These are phyloP conservation scores for Nomia melanderi DNA, from an alignment of 1,140 invertebrate species.

Conservation along the genomic window DNA sequence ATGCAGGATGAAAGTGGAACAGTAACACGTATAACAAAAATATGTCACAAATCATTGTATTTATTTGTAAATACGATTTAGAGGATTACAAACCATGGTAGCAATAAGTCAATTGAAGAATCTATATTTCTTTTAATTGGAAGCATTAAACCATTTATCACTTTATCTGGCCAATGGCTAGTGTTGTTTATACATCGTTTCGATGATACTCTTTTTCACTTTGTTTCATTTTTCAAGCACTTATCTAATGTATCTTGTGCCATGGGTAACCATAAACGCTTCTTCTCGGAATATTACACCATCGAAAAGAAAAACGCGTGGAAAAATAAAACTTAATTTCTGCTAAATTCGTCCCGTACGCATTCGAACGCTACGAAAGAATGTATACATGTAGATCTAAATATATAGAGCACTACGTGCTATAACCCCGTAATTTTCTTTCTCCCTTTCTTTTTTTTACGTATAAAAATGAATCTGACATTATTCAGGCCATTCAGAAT, in stretches of 20 bases:
- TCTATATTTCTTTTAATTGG: slow-evolving; percentile 62
- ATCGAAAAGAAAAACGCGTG: slow-evolving; percentile 33
- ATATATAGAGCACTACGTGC: slow-evolving; percentile 17
- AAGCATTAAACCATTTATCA: slow-evolving; percentile 65
- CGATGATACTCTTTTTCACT: slow-evolving; percentile 48
- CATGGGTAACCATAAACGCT: slow-evolving; percentile 50
- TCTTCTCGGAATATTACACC: slow-evolving; percentile 22
- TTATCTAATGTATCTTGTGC: slow-evolving; percentile 56
- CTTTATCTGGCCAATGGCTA: slow-evolving; percentile 54
- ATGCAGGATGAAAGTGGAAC: neutral
- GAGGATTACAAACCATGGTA: slow-evolving; percentile 61
- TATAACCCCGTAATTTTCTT: neutral
- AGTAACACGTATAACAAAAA: slow-evolving; percentile 1
- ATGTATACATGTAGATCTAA: slow-evolving; percentile 26
- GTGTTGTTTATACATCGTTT: slow-evolving; percentile 53
- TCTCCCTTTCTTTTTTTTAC: slow-evolving; percentile 2
- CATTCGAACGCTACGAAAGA: slow-evolving; percentile 7
- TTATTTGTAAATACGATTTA: slow-evolving; percentile 62
- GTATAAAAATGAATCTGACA: slow-evolving; percentile 22
- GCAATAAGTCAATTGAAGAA: slow-evolving; percentile 52
- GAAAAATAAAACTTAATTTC: slow-evolving; percentile 45
- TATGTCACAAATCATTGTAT: slow-evolving; percentile 61
- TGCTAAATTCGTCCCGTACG: slow-evolving; percentile 30
- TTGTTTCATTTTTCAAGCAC: neutral
- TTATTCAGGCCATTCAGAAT: slow-evolving; percentile 41